A percentile compares a stretch with the other conserved stretches of the same genome.
Evolutionary conservation across 2,888 invertebrate genomes (phyloP).

Genomic region (Agrilus mali): DNA sequence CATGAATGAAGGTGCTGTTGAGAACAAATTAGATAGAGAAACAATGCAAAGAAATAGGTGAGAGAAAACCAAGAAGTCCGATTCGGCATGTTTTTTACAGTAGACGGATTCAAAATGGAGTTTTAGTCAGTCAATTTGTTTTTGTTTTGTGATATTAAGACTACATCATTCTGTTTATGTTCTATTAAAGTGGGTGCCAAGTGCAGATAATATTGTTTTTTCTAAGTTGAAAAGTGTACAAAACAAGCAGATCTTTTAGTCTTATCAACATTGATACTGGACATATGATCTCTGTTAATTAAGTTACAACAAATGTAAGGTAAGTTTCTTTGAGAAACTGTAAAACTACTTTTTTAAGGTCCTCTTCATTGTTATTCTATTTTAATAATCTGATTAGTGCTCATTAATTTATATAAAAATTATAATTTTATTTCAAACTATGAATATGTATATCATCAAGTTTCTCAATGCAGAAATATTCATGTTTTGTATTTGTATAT

Average conservation of each 20-base stretch:
- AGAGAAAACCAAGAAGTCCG: slow-evolving; percentile 24
- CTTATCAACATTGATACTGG: slow-evolving; percentile 9
- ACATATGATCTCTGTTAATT: slow-evolving; percentile 12
- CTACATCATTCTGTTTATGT: no score
- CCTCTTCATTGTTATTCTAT: no score
- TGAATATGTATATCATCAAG: not conserved
- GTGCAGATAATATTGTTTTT: no score
- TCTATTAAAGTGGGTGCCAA: no score
- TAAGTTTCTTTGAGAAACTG: slow-evolving; percentile 5
- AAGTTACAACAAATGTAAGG: slow-evolving; percentile 11
- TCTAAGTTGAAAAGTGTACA: no score
- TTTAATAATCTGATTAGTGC: no score
- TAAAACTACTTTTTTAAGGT: no score
- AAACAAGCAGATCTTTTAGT: slow-evolving; percentile 3
- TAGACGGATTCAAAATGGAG: slow-evolving; percentile 32
- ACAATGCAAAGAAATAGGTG: slow-evolving; percentile 18
- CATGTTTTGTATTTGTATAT: no score
- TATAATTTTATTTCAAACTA: not conserved
- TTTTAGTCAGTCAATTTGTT: slow-evolving; percentile 26
- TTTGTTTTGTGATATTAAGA: slow-evolving; percentile 16
- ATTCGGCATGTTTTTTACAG: slow-evolving; percentile 23
- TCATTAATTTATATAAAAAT: no score
- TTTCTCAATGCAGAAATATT: no score
- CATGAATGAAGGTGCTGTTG: slow-evolving; percentile 21
- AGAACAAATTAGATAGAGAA: slow-evolving; percentile 21